phyloP scores from a whole-genome alignment of 35 echinoderm and acorn worm species.

The Lytechinus variegatus region DNA sequence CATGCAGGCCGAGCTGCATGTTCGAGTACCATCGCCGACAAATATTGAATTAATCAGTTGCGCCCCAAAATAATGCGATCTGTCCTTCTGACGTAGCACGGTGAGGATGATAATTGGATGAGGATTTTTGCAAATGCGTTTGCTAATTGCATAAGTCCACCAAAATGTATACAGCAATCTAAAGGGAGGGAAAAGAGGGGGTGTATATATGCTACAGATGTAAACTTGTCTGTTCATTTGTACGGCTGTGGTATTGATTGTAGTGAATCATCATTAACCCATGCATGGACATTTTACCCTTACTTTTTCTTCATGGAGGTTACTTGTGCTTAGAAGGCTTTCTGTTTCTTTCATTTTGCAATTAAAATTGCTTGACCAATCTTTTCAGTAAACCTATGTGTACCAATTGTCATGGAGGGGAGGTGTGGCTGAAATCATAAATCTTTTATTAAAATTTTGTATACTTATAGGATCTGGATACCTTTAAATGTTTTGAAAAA shows the following conservation, averaged over 20 bases:
- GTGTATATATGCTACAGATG: neutral
- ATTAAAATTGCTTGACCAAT: neutral
- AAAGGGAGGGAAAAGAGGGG: neutral
- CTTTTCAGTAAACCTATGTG: neutral
- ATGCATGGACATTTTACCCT: neutral
- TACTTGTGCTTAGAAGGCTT: neutral
- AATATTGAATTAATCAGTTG: conserved; percentile 43
- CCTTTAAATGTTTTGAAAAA: too few species aligned
- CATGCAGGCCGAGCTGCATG: neutral
- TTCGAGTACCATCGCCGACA: neutral
- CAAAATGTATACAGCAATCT: neutral
- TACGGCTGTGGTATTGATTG: neutral
- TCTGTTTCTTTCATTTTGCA: neutral
- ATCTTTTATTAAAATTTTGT: too few species aligned
- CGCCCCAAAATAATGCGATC: conserved; percentile 6
- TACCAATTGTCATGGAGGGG: too few species aligned
- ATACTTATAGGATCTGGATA: too few species aligned
- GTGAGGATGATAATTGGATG: neutral
- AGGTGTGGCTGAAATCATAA: too few species aligned
- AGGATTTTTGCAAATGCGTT: conserved; percentile 24
- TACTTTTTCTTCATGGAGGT: neutral
- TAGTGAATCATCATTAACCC: neutral
- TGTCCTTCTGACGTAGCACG: conserved; percentile 21
- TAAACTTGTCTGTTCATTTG: neutral
- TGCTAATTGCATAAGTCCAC: conserved; percentile 22